Evolutionary conservation across 2,888 invertebrate genomes (phyloP).

Genomic region (Parelbella ahira): DNA sequence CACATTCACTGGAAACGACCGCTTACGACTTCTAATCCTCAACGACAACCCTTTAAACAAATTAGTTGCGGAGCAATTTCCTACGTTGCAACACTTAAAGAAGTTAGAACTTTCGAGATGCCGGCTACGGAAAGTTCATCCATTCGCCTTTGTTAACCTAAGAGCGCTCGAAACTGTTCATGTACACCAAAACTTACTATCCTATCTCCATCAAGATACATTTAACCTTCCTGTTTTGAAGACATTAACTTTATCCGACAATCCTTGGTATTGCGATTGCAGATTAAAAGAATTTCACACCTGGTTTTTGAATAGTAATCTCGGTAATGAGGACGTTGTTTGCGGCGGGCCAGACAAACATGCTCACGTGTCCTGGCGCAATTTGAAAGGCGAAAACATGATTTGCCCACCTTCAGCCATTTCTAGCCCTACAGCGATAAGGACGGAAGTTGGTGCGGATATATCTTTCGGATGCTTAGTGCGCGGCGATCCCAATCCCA

Average conservation of each 20-base stretch:
- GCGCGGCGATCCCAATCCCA: conserved; percentile 90
- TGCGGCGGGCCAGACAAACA: conserved; percentile 86
- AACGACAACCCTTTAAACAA: conserved; percentile 89
- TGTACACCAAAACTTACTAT: conserved; percentile 88
- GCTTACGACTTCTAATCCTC: conserved; percentile 87
- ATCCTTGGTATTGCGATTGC: conserved; percentile 96
- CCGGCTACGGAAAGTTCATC: conserved; percentile 85
- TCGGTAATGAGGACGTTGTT: conserved; percentile 86
- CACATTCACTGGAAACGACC: conserved; percentile 91
- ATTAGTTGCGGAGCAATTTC: conserved; percentile 89
- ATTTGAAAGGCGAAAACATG: conserved; percentile 86
- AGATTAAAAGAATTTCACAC: conserved; percentile 89
- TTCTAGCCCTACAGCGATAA: conserved; percentile 78
- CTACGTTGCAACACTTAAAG: conserved; percentile 87
- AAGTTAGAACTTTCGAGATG: conserved; percentile 91
- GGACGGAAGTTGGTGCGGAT: conserved; percentile 90
- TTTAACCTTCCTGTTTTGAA: conserved; percentile 82
- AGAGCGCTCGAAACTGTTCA: conserved; percentile 90
- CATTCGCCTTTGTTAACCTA: conserved; percentile 87
- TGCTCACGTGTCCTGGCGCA: conserved; percentile 86
- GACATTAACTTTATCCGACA: conserved; percentile 89
- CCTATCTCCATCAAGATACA: conserved; percentile 79
- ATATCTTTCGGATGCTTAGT: conserved; percentile 90
- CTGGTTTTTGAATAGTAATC: conserved; percentile 89
- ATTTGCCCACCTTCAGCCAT: conserved; percentile 89